Base-by-base conservation (phyloP, 2,797 vertebrate genomes). In the Crypturellus tataupa region DNA sequence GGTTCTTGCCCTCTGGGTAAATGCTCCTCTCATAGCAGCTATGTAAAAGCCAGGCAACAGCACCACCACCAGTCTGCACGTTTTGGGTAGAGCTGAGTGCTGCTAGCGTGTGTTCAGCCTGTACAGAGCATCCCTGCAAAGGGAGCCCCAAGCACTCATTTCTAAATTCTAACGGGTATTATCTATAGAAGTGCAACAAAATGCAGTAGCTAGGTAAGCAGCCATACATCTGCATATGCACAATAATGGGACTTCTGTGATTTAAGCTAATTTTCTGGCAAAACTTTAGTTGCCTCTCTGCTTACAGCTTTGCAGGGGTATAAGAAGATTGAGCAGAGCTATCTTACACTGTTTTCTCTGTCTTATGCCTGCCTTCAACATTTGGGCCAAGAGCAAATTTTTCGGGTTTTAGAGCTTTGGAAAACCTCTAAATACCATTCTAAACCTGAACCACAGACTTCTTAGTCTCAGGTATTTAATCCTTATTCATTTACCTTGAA, bases 91-190 rank as follows among this genome's bases (percentile, higher is more conserved):
- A 77, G 5, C 2, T 7, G 7, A 69, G 69, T 4, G 4, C 10
- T 39, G 2, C 13, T 49, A 53, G 16, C 2, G 0, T 24, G 12
- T 1, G 2, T 23, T 39, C 33, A 47, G 12, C 27, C 18, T 58
- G 24, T 24, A 24, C 16, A 25, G 29, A 4, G 62, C 44, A 47
- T 5, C 44, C 8, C 18, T 91, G 75, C 46, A 73, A 70, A 85
- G 20, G n/a, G 46, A 90, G 20, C 3, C 25, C 4, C 16, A 46
- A 73, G 11, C 25, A 3, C 1, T 9, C 20, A 9, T 70, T 56
- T 55, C 10, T 55, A 55, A 55, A 55, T 65, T 27, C 63, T 44
- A 23, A 82, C 12, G 23, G 12, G 17, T 7, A 6, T 37, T 73
- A 70, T n/a, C 6, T 40, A 64, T 56, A 80, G 27, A 31, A 13